Evolutionary conservation across 2,797 vertebrate species (phyloP), one percentile per base, ranked within the genome.

Genomic region (Salarias fasciatus): DNA sequence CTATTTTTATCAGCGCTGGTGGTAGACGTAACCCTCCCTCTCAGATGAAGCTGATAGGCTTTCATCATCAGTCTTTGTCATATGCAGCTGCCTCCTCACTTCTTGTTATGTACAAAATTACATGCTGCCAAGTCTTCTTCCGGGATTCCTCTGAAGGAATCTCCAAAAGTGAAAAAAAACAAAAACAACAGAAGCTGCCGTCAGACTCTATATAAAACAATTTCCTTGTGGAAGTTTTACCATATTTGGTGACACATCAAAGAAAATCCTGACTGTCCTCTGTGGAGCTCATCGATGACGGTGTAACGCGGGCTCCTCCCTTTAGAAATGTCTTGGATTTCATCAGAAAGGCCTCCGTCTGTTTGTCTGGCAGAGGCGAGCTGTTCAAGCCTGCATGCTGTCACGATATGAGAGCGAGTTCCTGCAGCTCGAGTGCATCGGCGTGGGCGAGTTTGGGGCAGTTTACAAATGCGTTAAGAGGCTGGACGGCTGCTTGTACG

Each of bases 381-480:
- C 94, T 59, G 88, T 98, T 57, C 92, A 89, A 69, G 92, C 94
- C 8, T 93, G 92, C 75, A 97, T 98, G 96, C 88, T 95, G 88
- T 96, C 95, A 0, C 96, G 97, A 14, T 99, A 99, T 40, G 92
- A 96, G 90, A 95, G 95, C 2, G 97, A 99, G 86, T 99, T 99
- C 84, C 87, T 98, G 84, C 96, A 99, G 85, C 85, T 99, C 60
- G 95, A 95, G 83, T 92, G 90, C 79, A 96, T 99, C 6, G 97
- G 97, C 1, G 92, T 93, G 58, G 98, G 98, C 29, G 95, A 97
- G 79, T 99, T 98, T 82, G 97, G 98, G 48, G 90, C 94, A 0
- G 97, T 99, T 71, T 96, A 94, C 88, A 97, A 97, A 80, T 99
- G 98, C 59, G 94, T 99, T 82, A 99, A 99, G 89, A 94, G 96